A percentile compares a stretch with the other conserved stretches of the same genome.
phyloP scores from a whole-genome alignment of 2,797 vertebrate genomes.

The Brotula barbata region DNA sequence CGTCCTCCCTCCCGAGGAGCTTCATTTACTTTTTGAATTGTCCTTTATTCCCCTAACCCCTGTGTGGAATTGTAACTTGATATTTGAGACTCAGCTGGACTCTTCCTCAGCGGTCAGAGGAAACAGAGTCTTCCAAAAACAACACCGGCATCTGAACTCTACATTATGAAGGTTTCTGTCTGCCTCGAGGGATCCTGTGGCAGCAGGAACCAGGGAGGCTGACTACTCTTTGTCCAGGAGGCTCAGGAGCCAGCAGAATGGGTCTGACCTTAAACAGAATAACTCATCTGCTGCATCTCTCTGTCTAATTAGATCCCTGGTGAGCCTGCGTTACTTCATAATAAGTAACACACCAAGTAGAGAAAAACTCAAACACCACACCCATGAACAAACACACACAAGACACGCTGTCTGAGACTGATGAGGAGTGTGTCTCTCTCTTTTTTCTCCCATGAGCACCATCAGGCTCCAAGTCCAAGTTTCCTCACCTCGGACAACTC shows the following conservation, averaged over 20 bases:
- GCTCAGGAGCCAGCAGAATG: slow-evolving; percentile 2
- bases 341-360: too few relatives aligned
- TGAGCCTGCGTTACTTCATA: neutral
- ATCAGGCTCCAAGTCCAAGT: slow-evolving; percentile 4
- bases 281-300: neutral
- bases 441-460: neutral
- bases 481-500: slow-evolving; percentile 9
- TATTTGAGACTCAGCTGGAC: slow-evolving; percentile 13
- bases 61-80: slow-evolving; percentile 4
- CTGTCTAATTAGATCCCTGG: neutral
- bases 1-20: too few relatives aligned
- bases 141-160: slow-evolving; percentile 7
- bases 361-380: neutral
- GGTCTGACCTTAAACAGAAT: slow-evolving; percentile 1
- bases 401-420: neutral
- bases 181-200: slow-evolving; percentile 17
- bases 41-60: too few relatives aligned
- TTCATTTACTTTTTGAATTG: too few relatives aligned
- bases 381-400: neutral
- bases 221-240: slow-evolving; percentile 2
- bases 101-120: slow-evolving; percentile 23
- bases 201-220: neutral
- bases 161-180: slow-evolving; percentile 3
- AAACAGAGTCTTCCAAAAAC: slow-evolving; percentile 36
- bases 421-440: neutral